Conservation (phyloP, 2,113 vertebrate genomes). For the Pelvicachromis taeniatus region DNA sequence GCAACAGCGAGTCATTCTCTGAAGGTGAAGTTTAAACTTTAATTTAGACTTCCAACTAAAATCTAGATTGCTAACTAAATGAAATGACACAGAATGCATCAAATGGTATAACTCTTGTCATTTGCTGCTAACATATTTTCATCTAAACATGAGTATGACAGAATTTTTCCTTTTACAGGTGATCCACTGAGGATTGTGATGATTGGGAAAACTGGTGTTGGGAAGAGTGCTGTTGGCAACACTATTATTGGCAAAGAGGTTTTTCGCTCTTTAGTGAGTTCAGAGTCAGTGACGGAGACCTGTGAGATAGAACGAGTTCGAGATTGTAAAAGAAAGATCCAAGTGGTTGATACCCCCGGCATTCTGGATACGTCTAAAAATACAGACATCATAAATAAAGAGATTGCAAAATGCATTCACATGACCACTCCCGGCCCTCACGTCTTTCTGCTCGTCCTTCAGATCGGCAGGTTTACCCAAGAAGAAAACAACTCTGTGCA, state of each 20-base stretch:
- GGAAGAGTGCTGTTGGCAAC: slow-evolving; percentile 32
- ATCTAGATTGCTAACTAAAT: background rate
- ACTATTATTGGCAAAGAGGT: background rate
- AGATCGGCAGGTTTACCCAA: slow-evolving; percentile 19
- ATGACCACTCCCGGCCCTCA: background rate
- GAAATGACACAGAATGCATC: background rate
- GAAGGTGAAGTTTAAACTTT: background rate
- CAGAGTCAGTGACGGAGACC: slow-evolving; percentile 3
- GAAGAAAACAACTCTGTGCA: slow-evolving; percentile 26
- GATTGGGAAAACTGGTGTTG: slow-evolving; percentile 1
- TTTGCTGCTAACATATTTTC: background rate
- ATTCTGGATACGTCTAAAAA: slow-evolving; percentile 8
- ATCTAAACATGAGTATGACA: background rate
- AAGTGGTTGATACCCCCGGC: slow-evolving; percentile 21
- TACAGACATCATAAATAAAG: background rate
- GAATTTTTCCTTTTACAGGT: background rate
- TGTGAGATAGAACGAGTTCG: background rate
- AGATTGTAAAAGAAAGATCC: background rate
- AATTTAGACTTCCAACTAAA: background rate
- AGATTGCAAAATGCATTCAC: background rate
- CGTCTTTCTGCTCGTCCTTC: background rate
- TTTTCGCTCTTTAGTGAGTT: background rate
- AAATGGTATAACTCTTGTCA: background rate
- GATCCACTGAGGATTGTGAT: slow-evolving; percentile 5
- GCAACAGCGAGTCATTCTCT: background rate